Evolutionary conservation across 2,797 vertebrate species (phyloP), one percentile per base, ranked within the genome.

Genomic region (Muscicapa striata): DNA sequence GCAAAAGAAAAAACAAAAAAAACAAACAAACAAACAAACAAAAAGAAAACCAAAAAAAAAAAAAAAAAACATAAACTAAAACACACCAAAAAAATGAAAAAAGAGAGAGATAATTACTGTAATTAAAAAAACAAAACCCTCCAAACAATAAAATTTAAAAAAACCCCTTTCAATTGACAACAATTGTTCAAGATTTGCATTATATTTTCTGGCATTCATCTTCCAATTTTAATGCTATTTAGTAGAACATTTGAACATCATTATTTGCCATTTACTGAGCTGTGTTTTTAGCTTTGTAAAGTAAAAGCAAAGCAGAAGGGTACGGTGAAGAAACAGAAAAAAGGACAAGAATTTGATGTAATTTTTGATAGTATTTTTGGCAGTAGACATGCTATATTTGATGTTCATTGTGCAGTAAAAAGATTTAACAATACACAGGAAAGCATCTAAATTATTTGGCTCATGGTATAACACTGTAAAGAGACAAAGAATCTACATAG

Each of bases 251-350:
- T 93, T 95, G 75, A 84, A 64, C 36, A 83, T 87, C 92, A 95
- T 95, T 62, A 89, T 95, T 93, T 97, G 72, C 32, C 94, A 95
- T 96, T 95, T 92, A 92, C 66, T 89, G 74, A 78, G 69, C 52
- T 86, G 21, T 0, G 70, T 34, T 92, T 95, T 96, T 93, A 87
- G 64, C n/a, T 89, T 62, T 95, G 58, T 80, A 87, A 94, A 81
- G 61, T 78, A 87, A 94, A 81, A 90, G 57, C 29, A 89, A 94
- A 96, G 76, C 13, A 68, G 86, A 94, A 69, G 59, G 21, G 51
- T 89, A 74, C 7, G 1, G 94, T 95, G 62, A 96, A 82, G 84
- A 84, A 96, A 89, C 48, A 96, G 73, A 97, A 94, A 43, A 94
- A 83, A 83, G 55, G 24, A 93, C 51, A 95, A 85, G 82, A 85